These are phyloP conservation scores for Corythornis vintsioides DNA, from an alignment of 2,113 vertebrate genomes.

Conservation along the genomic window DNA sequence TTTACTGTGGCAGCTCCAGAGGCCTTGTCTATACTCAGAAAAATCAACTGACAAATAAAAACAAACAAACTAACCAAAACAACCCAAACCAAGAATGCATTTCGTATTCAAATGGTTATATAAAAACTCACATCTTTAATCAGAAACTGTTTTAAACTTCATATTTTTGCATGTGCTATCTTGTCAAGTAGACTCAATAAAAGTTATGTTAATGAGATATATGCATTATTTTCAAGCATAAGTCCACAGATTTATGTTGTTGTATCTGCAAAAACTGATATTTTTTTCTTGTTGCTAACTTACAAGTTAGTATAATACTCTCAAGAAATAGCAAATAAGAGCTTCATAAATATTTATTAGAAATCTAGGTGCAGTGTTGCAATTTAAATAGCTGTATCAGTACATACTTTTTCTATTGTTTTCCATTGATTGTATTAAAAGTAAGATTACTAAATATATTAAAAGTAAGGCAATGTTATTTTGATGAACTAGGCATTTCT, in stretches of 20 bases:
- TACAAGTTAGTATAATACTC: not conserved
- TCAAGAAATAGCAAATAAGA: not conserved
- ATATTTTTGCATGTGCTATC: not conserved
- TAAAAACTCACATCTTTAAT: not conserved
- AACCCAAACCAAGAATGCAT: not conserved
- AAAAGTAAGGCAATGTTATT: not conserved
- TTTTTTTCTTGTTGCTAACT: not conserved
- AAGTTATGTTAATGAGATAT: not conserved
- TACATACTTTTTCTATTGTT: not conserved
- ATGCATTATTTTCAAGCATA: not conserved
- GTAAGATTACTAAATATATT: not conserved
- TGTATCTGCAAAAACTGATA: not conserved
- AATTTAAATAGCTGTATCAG: not conserved
- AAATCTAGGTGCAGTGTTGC: not conserved
- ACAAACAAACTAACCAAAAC: not conserved
- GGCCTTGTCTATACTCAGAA: not conserved
- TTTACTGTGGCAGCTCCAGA: not conserved
- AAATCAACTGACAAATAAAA: not conserved
- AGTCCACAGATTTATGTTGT: not conserved
- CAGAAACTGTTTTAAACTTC: not conserved
- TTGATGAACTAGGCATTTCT: not conserved
- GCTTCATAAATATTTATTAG: not conserved
- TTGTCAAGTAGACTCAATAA: not conserved
- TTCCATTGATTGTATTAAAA: not conserved
- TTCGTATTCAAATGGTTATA: not conserved